phyloP scores from a whole-genome alignment of 2,888 invertebrate species.

The Catocala nupta region DNA sequence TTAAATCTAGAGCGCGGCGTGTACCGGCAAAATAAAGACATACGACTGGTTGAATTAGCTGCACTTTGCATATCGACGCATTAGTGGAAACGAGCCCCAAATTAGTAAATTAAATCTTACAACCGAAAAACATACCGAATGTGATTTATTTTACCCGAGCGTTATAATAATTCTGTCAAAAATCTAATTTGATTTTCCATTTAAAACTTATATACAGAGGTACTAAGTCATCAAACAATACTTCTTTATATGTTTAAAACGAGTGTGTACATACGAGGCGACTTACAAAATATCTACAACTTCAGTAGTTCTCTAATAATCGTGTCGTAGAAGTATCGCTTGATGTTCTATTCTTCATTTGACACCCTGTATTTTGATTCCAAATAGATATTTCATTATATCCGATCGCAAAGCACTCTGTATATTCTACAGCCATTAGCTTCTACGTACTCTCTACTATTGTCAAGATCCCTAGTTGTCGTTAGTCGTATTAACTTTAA shows the following conservation, averaged over 20 bases:
- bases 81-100: conserved; percentile 1
- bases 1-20: neutral
- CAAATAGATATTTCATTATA: conserved; percentile 54
- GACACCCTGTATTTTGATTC: conserved; percentile 78
- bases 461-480: conserved; percentile 82
- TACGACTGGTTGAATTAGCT: neutral
- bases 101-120: conserved; percentile 14
- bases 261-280: conserved; percentile 38
- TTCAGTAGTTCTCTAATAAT: conserved; percentile 26
- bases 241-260: conserved; percentile 40
- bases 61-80: neutral
- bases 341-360: conserved; percentile 63
- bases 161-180: conserved; percentile 37
- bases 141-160: conserved; percentile 18
- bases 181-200: conserved; percentile 47
- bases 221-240: conserved; percentile 57
- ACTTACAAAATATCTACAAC: conserved; percentile 32
- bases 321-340: conserved; percentile 63
- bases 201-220: conserved; percentile 52
- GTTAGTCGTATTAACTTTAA: conserved; percentile 59
- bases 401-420: conserved; percentile 77
- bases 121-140: conserved; percentile 23
- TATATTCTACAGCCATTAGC: conserved; percentile 78
- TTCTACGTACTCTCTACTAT: conserved; percentile 83
- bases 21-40: too few relatives aligned